Base-by-base conservation (phyloP, 2,888 invertebrate species). In the Tridacna crocea region DNA sequence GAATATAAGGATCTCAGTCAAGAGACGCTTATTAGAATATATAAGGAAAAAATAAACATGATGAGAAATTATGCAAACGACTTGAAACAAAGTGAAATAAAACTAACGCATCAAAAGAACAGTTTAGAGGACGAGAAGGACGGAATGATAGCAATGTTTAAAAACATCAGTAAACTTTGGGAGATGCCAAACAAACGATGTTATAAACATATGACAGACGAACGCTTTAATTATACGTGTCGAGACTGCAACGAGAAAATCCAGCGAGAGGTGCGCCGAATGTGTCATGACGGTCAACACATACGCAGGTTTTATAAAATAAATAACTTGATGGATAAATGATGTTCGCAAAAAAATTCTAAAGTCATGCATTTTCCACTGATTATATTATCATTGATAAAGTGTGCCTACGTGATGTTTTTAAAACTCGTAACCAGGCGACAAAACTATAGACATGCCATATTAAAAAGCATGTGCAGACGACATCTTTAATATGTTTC, bases 1-100 rank as follows among this genome's bases (percentile, higher is more conserved):
- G 84, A 87, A 75, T 90, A 85, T 63, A 72, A 81, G 65, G 80
- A 87, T 17, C 83, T 92, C 12, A 88, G 90, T 48, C 80, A 89
- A 3, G 88, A 90, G 72, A 92, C 92, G 75, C 84, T 92, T 46
- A 88, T 92, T 27, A 80, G 82, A 70, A 92, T 93, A 27, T 88
- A 88, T 66, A 89, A 88, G 60, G 87, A 86, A 55, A 89, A 90
- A 75, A 83, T 89, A 15, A 78, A 85, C 46, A 85, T 87, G 87
- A 80, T 89, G 77, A 74, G 87, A 60, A 83, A 88, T 51, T 88
- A 89, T 68, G 87, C 90, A 27, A 88, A 87, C 60, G 88, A 87
- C 8, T 51, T 89, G 13, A 87, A 84, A 76, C 84, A 87, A 66
- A 79, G 66, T 22, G 88, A 89, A 83, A 87, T 68, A 26, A 85